Evolutionary conservation across 2,797 vertebrate genomes (phyloP), one percentile per base, ranked within the genome.

Genomic region (Smutsia gigantea): DNA sequence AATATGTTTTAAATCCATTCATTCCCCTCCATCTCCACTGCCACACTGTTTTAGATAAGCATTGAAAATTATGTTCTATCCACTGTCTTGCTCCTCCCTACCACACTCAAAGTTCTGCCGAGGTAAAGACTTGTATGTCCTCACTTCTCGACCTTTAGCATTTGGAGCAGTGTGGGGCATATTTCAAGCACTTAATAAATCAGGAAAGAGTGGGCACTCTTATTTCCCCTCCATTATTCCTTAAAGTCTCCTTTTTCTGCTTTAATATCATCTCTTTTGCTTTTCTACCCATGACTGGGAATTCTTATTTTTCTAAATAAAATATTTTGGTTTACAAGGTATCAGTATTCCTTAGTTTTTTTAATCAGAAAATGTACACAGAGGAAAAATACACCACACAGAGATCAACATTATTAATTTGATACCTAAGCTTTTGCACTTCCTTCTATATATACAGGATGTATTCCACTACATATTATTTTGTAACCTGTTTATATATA

Each of bases 291-390:
- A 1, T 68, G 39, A 14, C 34, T 37, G 2, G 53, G 9, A 39
- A 93, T 69, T 89, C 13, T 83, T 75, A 68, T 68, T 89, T 74
- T 75, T 85, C 19, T 89, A 55, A 92, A 53, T 59, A 85, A 64
- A 89, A 42, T 46, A 82, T 27, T 63, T 29, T 87, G 4, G 49
- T 92, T 79, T 19, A 74, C 6, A 79, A 85, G 17, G 42, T 64
- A 92, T 39, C 17, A 39, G 55, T 39, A 66, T 5, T 92, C 39
- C 81, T 81, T 77, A 81, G 23, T 46, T 34, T 15, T 74, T 82
- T 68, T 2, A 21, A 74, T 27, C 19, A 87, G 31, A 55, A 87
- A 78, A 77, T 71, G 14, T 46, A 57, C 10, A 55, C 15, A 68
- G 37, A 17, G 25, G 15, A 75, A 82, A 86, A 37, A 53, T 42